A percentile compares a stretch with the other conserved stretches of the same genome.
Evolutionary conservation across 2,797 vertebrate species (phyloP).

Genomic region (Syngnathus acus): DNA sequence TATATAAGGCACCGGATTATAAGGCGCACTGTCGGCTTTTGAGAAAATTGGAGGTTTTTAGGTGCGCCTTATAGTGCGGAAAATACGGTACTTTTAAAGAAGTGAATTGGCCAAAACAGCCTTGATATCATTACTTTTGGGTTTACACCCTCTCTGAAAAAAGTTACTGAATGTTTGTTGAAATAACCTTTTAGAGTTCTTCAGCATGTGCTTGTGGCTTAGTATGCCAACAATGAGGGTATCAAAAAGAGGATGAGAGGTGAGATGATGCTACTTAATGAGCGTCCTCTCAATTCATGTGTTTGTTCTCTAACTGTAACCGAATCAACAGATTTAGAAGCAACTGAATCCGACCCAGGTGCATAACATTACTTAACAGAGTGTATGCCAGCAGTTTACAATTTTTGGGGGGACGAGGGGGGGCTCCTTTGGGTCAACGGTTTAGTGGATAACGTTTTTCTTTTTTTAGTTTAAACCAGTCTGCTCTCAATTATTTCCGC

Average conservation of each 20-base stretch:
- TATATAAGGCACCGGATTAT: no score
- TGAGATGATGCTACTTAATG: conserved; percentile 16
- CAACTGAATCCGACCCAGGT: conserved; percentile 57
- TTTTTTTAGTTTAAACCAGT: conserved; percentile 69
- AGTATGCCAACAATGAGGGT: neutral
- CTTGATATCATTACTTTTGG: neutral
- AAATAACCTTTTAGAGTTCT: neutral
- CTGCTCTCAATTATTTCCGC: conserved; percentile 85
- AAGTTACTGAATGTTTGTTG: neutral
- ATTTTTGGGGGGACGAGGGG: conserved; percentile 23
- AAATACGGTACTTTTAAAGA: neutral
- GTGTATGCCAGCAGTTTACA: conserved; percentile 72
- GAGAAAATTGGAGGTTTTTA: no score
- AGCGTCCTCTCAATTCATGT: conserved; percentile 17
- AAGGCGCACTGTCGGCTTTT: no score
- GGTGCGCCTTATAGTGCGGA: no score
- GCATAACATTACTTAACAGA: conserved; percentile 70
- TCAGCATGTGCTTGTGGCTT: neutral
- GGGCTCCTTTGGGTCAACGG: conserved; percentile 72
- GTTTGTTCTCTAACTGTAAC: conserved; percentile 49
- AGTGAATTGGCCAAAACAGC: neutral
- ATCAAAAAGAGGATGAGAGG: neutral
- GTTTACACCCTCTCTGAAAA: neutral
- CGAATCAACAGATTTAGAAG: conserved; percentile 62
- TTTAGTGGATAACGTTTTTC: conserved; percentile 60